phyloP scores from a whole-genome alignment of 2,888 invertebrate genomes.

The Belgica antarctica region DNA sequence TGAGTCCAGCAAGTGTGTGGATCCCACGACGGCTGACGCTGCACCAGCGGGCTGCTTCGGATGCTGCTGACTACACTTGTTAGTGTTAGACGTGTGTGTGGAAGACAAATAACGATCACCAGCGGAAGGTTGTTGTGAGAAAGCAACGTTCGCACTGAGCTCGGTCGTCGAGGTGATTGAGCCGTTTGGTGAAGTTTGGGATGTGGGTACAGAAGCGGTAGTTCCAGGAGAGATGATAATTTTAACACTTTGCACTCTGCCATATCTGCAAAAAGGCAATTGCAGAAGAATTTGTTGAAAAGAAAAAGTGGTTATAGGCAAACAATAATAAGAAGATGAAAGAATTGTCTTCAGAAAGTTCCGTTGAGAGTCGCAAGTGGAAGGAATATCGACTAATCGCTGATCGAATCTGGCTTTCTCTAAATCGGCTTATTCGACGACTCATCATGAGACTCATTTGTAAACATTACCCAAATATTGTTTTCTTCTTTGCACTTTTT shows the following conservation, averaged over 20 bases:
- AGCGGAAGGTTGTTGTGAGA: not conserved
- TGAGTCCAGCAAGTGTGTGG: not conserved
- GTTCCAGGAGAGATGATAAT: conserved; percentile 64
- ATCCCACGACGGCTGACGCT: conserved; percentile 14
- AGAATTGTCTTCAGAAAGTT: no score
- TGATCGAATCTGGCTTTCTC: no score
- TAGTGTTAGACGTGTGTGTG: conserved; percentile 6
- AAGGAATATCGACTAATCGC: no score
- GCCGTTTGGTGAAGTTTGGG: conserved; percentile 46
- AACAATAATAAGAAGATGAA: no score
- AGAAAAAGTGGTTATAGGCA: no score
- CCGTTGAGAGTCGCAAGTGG: no score
- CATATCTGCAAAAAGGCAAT: conserved; percentile 71
- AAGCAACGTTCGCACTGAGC: not conserved
- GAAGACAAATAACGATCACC: conserved; percentile 39
- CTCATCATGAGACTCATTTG: no score
- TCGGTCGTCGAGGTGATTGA: conserved; percentile 44
- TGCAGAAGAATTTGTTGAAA: conserved; percentile 42
- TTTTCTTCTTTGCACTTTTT: no score
- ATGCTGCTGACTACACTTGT: conserved; percentile 21
- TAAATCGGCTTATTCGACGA: no score
- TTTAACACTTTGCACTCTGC: conserved; percentile 96
- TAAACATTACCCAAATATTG: no score
- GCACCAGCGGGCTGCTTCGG: not conserved
- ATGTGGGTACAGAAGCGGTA: conserved; percentile 28